These are phyloP conservation scores for Xestia xanthographa DNA, from an alignment of 2,888 invertebrate genomes.

Conservation along the genomic window DNA sequence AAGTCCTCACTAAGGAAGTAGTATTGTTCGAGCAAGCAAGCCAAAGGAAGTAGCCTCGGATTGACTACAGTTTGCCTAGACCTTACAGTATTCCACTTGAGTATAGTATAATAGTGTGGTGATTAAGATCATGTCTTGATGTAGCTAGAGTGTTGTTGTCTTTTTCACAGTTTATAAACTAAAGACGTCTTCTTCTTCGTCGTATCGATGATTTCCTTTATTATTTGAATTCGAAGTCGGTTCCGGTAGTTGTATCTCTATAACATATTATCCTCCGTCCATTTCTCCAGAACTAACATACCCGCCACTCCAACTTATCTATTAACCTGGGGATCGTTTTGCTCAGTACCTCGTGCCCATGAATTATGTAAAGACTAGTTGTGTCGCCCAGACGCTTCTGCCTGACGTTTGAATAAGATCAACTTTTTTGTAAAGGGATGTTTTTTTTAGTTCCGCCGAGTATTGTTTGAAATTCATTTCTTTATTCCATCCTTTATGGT, in stretches of 20 bases:
- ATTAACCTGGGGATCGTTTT: constrained; percentile 85
- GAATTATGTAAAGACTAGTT: constrained; percentile 78
- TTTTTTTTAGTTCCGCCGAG: constrained; percentile 49
- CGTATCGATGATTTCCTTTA: neutral
- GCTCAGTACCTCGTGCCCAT: constrained; percentile 74
- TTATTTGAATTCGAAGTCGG: neutral
- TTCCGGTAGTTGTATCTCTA: neutral
- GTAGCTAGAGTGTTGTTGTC: neutral
- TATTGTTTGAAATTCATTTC: constrained; percentile 55
- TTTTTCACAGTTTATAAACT: neutral
- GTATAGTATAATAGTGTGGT: neutral
- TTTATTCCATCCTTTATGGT: constrained; percentile 39
- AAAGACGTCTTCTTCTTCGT: neutral
- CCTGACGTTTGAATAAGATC: constrained; percentile 72
- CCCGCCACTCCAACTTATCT: constrained; percentile 75
- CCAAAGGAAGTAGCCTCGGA: constrained; percentile 27
- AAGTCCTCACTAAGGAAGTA: constrained; percentile 16
- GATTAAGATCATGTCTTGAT: neutral
- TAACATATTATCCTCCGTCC: neutral
- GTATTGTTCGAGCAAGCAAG: constrained; percentile 30
- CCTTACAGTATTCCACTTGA: neutral
- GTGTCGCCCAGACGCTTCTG: constrained; percentile 44
- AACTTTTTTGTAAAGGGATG: constrained; percentile 46
- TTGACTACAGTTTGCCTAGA: neutral
- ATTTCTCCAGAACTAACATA: constrained; percentile 54